phyloP scores from a whole-genome alignment of 2,888 invertebrate genomes.

The Cataglyphis albicans region DNA sequence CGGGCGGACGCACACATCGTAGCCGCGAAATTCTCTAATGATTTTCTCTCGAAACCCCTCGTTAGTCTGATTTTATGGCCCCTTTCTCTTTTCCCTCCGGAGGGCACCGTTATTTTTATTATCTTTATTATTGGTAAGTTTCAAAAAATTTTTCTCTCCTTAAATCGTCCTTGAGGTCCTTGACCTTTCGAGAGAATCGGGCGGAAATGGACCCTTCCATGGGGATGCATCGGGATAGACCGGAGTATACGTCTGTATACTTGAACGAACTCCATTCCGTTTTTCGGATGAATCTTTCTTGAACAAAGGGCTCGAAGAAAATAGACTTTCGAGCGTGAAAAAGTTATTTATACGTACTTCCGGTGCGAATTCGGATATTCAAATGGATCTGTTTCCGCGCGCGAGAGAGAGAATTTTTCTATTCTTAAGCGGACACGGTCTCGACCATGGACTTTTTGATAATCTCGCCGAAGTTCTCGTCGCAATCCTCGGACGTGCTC shows the following conservation, averaged over 20 bases:
- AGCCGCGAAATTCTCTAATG: constrained; percentile 69
- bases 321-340: background rate
- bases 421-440: constrained; percentile 92
- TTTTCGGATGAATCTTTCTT: background rate
- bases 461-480: constrained; percentile 95
- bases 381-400: background rate
- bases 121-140: constrained; percentile 50
- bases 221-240: background rate
- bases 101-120: constrained; percentile 59
- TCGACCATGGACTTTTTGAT: constrained; percentile 97
- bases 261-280: background rate
- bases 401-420: constrained; percentile 24
- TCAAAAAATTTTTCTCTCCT: constrained; percentile 8
- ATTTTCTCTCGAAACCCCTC: constrained; percentile 61
- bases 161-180: background rate
- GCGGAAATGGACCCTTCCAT: background rate
- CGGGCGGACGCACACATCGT: constrained; percentile 74
- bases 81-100: constrained; percentile 53
- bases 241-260: background rate
- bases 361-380: background rate
- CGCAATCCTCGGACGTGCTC: constrained; percentile 84
- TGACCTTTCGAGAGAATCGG: background rate
- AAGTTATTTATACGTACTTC: background rate
- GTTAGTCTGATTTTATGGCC: constrained; percentile 51
- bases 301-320: background rate